Conservation (phyloP, 92 coral and sea anemone species). For the Epizoanthus scotinus region DNA sequence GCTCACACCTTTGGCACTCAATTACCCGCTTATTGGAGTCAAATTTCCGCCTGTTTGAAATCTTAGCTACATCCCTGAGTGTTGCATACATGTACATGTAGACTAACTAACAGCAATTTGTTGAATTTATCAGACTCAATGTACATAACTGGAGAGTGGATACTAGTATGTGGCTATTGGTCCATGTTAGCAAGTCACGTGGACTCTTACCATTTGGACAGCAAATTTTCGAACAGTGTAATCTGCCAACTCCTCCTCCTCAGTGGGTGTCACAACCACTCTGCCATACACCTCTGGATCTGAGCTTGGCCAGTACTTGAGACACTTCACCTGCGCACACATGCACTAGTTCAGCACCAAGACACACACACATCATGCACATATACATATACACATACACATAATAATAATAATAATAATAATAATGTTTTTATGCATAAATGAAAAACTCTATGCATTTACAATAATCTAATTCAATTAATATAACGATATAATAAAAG, state of each 20-base stretch:
- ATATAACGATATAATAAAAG: too few relatives aligned
- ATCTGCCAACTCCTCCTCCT: conserved; percentile 92
- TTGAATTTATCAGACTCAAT: neutral
- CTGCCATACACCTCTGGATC: conserved; percentile 94
- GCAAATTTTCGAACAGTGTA: conserved; percentile 89
- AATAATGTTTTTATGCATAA: too few relatives aligned
- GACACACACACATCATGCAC: too few relatives aligned
- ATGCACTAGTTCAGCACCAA: neutral
- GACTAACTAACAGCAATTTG: neutral
- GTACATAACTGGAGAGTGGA: neutral
- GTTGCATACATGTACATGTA: neutral
- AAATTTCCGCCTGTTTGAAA: too few relatives aligned
- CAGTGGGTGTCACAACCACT: conserved; percentile 80
- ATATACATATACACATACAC: too few relatives aligned
- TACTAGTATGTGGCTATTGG: neutral
- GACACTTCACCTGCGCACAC: conserved; percentile 78
- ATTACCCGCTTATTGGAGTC: too few relatives aligned
- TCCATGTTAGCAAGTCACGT: neutral
- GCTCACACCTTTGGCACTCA: too few relatives aligned
- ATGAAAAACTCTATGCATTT: too few relatives aligned
- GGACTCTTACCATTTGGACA: conserved; percentile 71
- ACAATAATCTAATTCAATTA: too few relatives aligned
- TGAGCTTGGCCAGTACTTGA: conserved; percentile 96
- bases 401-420: too few relatives aligned
- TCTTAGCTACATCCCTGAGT: too few relatives aligned